These are phyloP conservation scores for Sebastes hopkinsi DNA, from an alignment of 2,797 vertebrate species.

Conservation along the genomic window DNA sequence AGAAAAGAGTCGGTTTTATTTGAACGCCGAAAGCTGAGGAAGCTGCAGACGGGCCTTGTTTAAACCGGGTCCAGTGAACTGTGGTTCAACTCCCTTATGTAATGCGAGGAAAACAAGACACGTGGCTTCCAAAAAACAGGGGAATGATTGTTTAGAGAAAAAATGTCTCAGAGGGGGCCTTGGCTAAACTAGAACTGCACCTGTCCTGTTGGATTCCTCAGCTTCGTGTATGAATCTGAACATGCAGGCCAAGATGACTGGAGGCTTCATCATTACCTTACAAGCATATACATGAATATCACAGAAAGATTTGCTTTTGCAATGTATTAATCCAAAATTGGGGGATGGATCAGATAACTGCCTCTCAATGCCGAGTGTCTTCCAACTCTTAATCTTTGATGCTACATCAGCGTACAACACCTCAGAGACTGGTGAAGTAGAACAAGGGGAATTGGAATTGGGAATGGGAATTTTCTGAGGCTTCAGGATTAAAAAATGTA, in stretches of 20 bases:
- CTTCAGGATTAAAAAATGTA: background rate
- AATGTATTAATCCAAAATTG: conserved; percentile 19
- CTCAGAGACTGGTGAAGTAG: background rate
- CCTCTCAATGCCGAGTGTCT: background rate
- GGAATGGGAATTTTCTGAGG: background rate
- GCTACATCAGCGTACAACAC: background rate
- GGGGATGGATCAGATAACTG: conserved; percentile 24
- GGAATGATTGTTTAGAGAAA: conserved; percentile 56
- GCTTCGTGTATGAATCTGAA: conserved; percentile 30
- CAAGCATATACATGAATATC: conserved; percentile 2
- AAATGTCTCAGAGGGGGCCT: conserved; percentile 46
- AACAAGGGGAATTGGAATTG: background rate
- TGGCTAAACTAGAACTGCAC: conserved; percentile 49
- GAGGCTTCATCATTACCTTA: conserved; percentile 3
- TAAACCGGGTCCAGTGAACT: conserved; percentile 54
- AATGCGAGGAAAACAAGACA: conserved; percentile 73
- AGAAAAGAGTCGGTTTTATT: conserved; percentile 17
- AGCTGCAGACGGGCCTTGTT: conserved; percentile 38
- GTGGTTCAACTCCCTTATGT: conserved; percentile 66
- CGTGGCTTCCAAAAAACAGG: conserved; percentile 58
- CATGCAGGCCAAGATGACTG: conserved; percentile 11
- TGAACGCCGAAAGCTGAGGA: conserved; percentile 7
- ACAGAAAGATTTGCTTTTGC: conserved; percentile 9
- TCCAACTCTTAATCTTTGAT: conserved; percentile 15
- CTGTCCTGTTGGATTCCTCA: conserved; percentile 55